phyloP scores from a whole-genome alignment of 2,888 invertebrate species.

The Phalera bucephala region DNA sequence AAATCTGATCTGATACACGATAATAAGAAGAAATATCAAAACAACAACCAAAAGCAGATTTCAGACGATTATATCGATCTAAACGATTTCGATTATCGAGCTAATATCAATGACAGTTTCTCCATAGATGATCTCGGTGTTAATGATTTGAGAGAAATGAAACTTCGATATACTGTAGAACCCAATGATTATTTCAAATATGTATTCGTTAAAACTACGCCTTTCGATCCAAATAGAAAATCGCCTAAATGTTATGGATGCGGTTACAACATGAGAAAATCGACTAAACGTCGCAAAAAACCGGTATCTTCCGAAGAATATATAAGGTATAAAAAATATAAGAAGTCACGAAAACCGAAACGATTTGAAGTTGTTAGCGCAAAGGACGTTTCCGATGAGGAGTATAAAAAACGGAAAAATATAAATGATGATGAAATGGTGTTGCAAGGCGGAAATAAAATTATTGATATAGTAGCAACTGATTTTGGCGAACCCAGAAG shows the following conservation, averaged over 20 bases:
- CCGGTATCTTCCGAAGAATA: too few species aligned
- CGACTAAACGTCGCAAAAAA: background rate
- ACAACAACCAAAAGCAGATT: too few species aligned
- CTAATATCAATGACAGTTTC: constrained; percentile 4
- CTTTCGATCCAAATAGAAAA: background rate
- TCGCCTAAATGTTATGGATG: too few species aligned
- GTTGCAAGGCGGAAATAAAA: constrained; percentile 19
- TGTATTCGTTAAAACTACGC: constrained; percentile 1
- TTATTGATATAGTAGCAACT: constrained; percentile 6
- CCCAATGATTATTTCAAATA: constrained; percentile 31
- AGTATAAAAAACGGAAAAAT: constrained; percentile 2
- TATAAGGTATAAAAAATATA: too few species aligned
- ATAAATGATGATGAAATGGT: constrained; percentile 13
- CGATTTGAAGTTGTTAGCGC: too few species aligned
- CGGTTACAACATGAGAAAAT: background rate
- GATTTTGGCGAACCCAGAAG: constrained; percentile 28
- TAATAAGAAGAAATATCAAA: background rate
- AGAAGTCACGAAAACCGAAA: too few species aligned
- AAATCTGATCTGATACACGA: too few species aligned
- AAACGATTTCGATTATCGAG: constrained; percentile 3
- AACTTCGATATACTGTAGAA: background rate
- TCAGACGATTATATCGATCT: background rate
- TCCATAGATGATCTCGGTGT: constrained; percentile 31
- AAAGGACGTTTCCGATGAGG: too few species aligned
- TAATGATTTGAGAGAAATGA: constrained; percentile 7